Evolutionary conservation across 2,797 vertebrate genomes (phyloP).

Genomic region (Tinamus major): DNA sequence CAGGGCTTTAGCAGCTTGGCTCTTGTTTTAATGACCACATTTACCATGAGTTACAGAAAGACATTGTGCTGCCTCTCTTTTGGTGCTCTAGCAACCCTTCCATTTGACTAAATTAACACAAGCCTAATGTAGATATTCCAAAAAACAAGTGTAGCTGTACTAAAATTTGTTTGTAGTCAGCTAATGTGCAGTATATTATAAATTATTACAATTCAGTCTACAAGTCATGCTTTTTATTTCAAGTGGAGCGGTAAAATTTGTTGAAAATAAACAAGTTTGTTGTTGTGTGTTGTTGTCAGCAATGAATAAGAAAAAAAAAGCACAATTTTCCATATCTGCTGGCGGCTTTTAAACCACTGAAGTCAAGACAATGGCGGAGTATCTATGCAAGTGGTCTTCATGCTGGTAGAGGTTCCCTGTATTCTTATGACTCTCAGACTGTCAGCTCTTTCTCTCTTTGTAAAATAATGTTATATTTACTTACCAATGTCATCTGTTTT

Average conservation of each 20-base stretch:
- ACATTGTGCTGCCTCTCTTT: neutral
- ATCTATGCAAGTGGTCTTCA: neutral
- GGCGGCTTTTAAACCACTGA: neutral
- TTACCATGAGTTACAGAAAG: neutral
- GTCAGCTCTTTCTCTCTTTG: neutral
- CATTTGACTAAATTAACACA: slow-evolving; percentile 7
- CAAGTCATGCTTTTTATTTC: neutral
- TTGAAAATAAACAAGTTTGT: neutral
- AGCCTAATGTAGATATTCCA: neutral
- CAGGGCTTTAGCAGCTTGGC: neutral
- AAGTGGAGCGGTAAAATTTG: fast-evolving
- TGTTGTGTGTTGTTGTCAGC: neutral
- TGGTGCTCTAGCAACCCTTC: slow-evolving; percentile 19
- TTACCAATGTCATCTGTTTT: neutral
- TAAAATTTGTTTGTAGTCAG: neutral
- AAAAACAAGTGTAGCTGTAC: neutral
- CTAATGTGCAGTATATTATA: neutral
- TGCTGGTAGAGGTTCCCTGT: neutral
- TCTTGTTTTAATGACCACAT: neutral
- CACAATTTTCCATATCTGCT: fast-evolving
- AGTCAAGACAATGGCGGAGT: neutral
- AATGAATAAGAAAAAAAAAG: neutral
- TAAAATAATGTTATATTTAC: neutral
- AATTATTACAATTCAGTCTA: neutral
- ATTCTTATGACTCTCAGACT: neutral